Evolutionary conservation across 2,888 invertebrate species (phyloP).

Genomic region (Lasiommata megera): DNA sequence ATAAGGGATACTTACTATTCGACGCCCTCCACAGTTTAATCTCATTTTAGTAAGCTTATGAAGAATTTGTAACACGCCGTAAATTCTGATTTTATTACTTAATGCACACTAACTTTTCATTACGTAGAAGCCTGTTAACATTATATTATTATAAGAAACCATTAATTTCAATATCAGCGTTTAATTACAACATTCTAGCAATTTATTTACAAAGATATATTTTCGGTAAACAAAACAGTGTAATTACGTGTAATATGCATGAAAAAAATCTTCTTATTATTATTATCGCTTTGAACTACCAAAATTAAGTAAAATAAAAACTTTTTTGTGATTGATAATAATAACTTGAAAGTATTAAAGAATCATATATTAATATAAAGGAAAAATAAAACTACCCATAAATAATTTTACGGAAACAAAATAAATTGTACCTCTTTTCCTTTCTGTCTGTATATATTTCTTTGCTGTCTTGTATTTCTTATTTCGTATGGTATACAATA

Average conservation of each 20-base stretch:
- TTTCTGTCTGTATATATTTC: no score
- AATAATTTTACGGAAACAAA: no score
- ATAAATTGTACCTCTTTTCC: no score
- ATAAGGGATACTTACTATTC: neutral
- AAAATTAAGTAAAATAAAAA: no score
- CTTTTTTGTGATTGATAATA: no score
- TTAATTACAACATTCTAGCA: conserved; percentile 3
- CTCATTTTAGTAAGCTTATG: conserved; percentile 19
- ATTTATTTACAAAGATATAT: neutral
- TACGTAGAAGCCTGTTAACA: conserved; percentile 8
- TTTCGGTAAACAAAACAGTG: neutral
- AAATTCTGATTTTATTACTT: conserved; percentile 24
- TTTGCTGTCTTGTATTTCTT: no score
- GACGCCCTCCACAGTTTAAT: conserved; percentile 16
- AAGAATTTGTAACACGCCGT: conserved; percentile 18
- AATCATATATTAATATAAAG: no score
- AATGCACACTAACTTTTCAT: conserved; percentile 26
- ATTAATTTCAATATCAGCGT: conserved; percentile 3
- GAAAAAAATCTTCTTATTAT: no score
- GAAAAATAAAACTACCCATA: no score
- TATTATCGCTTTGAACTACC: no score
- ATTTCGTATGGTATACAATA: no score
- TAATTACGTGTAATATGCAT: neutral
- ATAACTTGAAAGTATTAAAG: no score
- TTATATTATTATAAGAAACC: neutral